These are phyloP conservation scores for Melanotaenia trifasciata DNA, from an alignment of 2,797 vertebrate species.

Conservation along the genomic window DNA sequence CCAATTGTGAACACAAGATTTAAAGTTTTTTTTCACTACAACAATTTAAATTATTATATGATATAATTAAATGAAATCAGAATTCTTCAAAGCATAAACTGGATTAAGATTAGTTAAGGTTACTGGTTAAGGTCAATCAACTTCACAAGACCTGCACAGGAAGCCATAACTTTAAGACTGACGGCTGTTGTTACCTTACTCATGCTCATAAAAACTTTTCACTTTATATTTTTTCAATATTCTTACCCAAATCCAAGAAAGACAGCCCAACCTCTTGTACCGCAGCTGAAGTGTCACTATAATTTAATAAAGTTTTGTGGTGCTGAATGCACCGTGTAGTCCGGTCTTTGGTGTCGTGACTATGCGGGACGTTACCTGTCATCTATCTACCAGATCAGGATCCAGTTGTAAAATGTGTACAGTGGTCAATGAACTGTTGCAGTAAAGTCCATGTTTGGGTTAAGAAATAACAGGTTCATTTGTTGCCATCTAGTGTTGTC, in stretches of 20 bases:
- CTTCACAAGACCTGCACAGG: neutral
- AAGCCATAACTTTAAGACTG: neutral
- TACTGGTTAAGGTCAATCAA: neutral
- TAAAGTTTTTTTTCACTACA: neutral
- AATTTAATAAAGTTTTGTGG: neutral
- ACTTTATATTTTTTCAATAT: neutral
- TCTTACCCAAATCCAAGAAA: slow-evolving; percentile 44
- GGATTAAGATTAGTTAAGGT: too few relatives aligned
- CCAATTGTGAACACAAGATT: neutral
- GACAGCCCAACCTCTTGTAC: slow-evolving; percentile 2
- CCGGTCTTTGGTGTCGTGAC: neutral
- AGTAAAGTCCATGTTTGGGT: neutral
- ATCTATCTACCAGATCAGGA: neutral
- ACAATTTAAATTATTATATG: neutral
- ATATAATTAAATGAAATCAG: neutral
- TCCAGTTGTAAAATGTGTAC: slow-evolving; percentile 1
- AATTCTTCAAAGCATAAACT: neutral
- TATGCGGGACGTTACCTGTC: neutral
- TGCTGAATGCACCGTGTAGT: neutral
- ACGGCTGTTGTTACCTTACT: neutral
- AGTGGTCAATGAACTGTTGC: neutral
- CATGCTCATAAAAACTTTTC: neutral
- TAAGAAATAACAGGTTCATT: neutral
- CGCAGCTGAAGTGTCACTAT: neutral
- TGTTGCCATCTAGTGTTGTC: slow-evolving; percentile 60